Evolutionary conservation across 2,113 vertebrate species (phyloP).

Genomic region (Perca fluviatilis): DNA sequence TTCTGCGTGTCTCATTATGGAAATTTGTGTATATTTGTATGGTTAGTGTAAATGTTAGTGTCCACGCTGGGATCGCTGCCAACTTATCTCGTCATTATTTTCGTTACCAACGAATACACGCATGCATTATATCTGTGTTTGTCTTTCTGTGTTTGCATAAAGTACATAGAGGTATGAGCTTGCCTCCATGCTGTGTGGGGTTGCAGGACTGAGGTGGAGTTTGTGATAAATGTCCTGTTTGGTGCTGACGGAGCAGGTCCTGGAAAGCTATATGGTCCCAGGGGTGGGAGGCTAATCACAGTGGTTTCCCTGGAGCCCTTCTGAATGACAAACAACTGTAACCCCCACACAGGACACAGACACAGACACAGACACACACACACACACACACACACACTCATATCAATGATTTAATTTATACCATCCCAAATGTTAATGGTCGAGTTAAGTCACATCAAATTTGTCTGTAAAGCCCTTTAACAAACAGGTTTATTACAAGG

Average conservation of each 20-base stretch:
- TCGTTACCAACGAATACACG: background rate
- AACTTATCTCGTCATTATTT: conserved; percentile 10
- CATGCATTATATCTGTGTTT: conserved; percentile 32
- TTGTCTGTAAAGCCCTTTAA: conserved; percentile 30
- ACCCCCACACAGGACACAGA: conserved; percentile 35
- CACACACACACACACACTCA: conserved; percentile 23
- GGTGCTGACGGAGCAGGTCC: conserved; percentile 75
- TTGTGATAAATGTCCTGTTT: conserved; percentile 78
- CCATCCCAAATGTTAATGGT: conserved; percentile 30
- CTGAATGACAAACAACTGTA: conserved; percentile 71
- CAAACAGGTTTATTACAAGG: conserved; percentile 37
- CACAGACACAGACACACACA: conserved; percentile 12
- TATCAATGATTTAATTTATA: conserved; percentile 35
- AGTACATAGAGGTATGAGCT: conserved; percentile 22
- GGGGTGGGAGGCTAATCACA: conserved; percentile 65
- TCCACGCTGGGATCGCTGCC: background rate
- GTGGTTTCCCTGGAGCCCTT: conserved; percentile 57
- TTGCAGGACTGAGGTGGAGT: conserved; percentile 42
- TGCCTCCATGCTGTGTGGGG: conserved; percentile 39
- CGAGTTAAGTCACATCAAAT: conserved; percentile 18
- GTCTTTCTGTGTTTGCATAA: conserved; percentile 45
- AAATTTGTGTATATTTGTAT: conserved; percentile 5
- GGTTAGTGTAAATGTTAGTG: background rate
- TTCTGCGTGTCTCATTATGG: background rate
- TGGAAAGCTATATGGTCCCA: conserved; percentile 56